Evolutionary conservation across 2,888 invertebrate genomes (phyloP), one percentile per base, ranked within the genome.

Genomic region (Thelaira solivaga): DNA sequence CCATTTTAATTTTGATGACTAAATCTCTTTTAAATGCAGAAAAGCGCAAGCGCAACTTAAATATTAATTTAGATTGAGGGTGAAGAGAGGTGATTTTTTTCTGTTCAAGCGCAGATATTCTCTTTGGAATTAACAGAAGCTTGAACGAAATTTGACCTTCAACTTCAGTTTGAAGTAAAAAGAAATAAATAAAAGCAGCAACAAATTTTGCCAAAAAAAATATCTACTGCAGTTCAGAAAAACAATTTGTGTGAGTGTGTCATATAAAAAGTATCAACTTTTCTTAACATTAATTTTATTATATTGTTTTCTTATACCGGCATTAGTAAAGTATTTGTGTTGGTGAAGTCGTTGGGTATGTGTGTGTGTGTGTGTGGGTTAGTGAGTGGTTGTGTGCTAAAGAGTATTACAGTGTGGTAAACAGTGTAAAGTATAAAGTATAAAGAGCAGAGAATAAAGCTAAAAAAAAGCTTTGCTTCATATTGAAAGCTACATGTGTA

Each of bases 1-100:
- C 31, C 1, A 47, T 11, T 45, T 57, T 3, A 57, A 55, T 34
- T 10, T 43, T 39, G 68, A 53, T 67, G 74, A 73, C 72, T 73
- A 64, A 73, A 20, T 22, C 22, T n/a, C n/a, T n/a, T n/a, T 2
- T 16, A 55, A 73, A 57, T 73, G 68, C 68, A 77, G 55, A 41
- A 62, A 72, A 45, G 55, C 77, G 73, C 77, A 77, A 36, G 55
- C 77, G 77, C 73, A 73, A 49, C 77, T 57, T 49, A 55, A 39
- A 10, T 24, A 47, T 18, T 1, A 10, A 2, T 3, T 51, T 18
- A 22, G 22, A 20, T 10, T 11, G 22, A 49, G 57, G n/a, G n/a
- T 1, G 55, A 13, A 18, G 39, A 49, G 18, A 47, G 8, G 2
- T 31, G 7, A 34, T 45, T 8, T 39, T 34, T 22, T 34, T 16